Evolutionary conservation across 2,888 invertebrate species (phyloP).

Genomic region (Oegoconia quadripuncta): DNA sequence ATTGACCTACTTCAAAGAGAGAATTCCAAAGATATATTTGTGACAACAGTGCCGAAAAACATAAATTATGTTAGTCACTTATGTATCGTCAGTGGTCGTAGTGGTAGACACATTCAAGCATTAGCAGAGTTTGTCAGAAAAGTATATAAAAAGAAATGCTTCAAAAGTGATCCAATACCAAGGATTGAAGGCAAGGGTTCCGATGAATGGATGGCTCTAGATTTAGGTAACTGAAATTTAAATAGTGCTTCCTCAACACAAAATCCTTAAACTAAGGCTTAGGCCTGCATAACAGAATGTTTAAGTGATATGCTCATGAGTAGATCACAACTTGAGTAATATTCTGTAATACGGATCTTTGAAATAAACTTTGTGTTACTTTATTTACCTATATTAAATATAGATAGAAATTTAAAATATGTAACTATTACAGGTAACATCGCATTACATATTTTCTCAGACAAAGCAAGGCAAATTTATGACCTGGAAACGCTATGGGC

Average conservation of each 20-base stretch:
- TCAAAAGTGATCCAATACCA: slow-evolving; percentile 82
- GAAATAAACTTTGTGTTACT: slow-evolving; percentile 10
- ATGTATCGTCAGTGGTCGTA: slow-evolving; percentile 87
- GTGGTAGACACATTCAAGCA: slow-evolving; percentile 85
- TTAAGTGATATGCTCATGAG: too few relatives aligned
- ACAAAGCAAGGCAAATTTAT: slow-evolving; percentile 83
- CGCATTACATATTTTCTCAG: slow-evolving; percentile 91
- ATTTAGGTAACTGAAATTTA: slow-evolving; percentile 82
- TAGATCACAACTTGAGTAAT: too few relatives aligned
- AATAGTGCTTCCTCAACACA: too few relatives aligned
- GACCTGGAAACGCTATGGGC: slow-evolving; percentile 96
- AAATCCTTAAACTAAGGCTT: too few relatives aligned
- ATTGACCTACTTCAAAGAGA: slow-evolving; percentile 87
- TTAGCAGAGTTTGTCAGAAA: slow-evolving; percentile 86
- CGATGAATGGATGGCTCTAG: slow-evolving; percentile 92
- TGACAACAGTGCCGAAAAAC: slow-evolving; percentile 85
- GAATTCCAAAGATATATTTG: slow-evolving; percentile 89
- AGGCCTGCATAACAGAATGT: too few relatives aligned
- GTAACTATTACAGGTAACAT: slow-evolving; percentile 86
- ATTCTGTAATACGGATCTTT: too few relatives aligned
- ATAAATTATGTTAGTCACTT: slow-evolving; percentile 91
- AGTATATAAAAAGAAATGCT: slow-evolving; percentile 86
- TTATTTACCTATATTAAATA: not conserved
- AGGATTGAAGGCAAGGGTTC: slow-evolving; percentile 87
- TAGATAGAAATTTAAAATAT: not conserved